Percentiles rank a stretch among this genome's conserved stretches.
Evolutionary conservation across 2,888 invertebrate genomes (phyloP).

Genomic region (Drosophila tanythrix): DNA sequence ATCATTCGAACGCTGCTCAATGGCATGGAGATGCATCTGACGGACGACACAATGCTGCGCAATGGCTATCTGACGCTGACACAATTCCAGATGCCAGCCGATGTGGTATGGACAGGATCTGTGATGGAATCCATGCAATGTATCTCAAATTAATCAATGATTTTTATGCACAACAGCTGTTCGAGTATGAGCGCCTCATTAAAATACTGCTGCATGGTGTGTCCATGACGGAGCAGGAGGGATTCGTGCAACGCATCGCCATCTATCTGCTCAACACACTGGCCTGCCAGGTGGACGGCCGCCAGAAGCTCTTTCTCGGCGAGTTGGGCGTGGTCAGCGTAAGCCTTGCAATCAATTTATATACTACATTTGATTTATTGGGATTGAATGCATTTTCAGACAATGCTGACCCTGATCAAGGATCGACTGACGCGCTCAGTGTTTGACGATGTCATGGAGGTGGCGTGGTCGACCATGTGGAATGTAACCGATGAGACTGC

Average conservation of each 20-base stretch:
- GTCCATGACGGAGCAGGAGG: slow-evolving; percentile 92
- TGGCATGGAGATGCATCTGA: slow-evolving; percentile 94
- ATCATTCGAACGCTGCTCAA: slow-evolving; percentile 93
- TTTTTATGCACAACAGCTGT: slow-evolving; percentile 87
- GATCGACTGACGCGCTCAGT: slow-evolving; percentile 90
- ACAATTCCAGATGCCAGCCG: slow-evolving; percentile 97
- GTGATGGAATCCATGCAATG: not conserved
- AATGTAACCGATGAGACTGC: slow-evolving; percentile 98
- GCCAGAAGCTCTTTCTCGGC: slow-evolving; percentile 95
- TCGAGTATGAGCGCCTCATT: slow-evolving; percentile 95
- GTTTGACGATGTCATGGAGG: slow-evolving; percentile 98
- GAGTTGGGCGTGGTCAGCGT: slow-evolving; percentile 94
- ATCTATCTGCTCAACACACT: slow-evolving; percentile 97
- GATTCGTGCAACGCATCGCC: slow-evolving; percentile 97
- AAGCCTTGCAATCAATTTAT: slow-evolving; percentile 74
- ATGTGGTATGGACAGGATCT: slow-evolving; percentile 89
- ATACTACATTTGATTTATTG: not conserved
- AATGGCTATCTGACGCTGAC: slow-evolving; percentile 98
- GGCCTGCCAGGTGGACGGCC: slow-evolving; percentile 97
- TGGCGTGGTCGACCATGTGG: slow-evolving; percentile 99
- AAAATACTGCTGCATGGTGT: slow-evolving; percentile 93
- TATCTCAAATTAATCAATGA: not conserved
- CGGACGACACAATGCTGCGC: slow-evolving; percentile 97
- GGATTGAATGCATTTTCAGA: slow-evolving; percentile 85
- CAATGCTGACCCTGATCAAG: slow-evolving; percentile 94